A percentile compares a stretch with the other conserved stretches of the same genome.
Conservation (phyloP, 2,113 vertebrate species). For the Sus scrofa region DNA sequence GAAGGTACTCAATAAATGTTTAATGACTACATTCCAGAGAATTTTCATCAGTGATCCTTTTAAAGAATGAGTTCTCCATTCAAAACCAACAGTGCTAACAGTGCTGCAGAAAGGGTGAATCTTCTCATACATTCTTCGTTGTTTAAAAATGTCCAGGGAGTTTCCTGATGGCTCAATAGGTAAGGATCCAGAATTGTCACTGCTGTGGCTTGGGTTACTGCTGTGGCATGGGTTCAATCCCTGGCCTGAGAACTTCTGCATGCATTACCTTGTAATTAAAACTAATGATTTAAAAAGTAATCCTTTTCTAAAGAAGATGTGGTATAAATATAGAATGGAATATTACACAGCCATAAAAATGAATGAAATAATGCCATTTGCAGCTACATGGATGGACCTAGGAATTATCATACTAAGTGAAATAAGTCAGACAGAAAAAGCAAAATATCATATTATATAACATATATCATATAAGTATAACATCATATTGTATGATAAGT, state of each 20-base stretch:
- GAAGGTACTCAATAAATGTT: background rate
- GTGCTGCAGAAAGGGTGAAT: background rate
- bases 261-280: background rate
- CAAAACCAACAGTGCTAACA: constrained; percentile 15
- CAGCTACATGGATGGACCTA: background rate
- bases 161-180: too few species aligned
- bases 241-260: too few species aligned
- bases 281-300: background rate
- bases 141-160: background rate
- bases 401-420: background rate
- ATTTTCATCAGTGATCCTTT: background rate
- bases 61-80: background rate
- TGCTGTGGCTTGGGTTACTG: too few species aligned
- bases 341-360: background rate
- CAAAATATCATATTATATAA: background rate
- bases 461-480: too few species aligned
- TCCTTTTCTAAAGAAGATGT: background rate
- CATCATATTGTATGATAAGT: too few species aligned
- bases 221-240: too few species aligned
- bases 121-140: background rate
- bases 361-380: background rate
- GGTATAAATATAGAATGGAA: background rate
- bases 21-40: background rate
- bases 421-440: background rate
- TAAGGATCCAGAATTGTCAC: too few species aligned